A percentile compares a stretch with the other conserved stretches of the same genome.
Evolutionary conservation across 30 jellyfish, hydroid and myxozoan species (phyloP).

Genomic region (Nemopilema nomurai): DNA sequence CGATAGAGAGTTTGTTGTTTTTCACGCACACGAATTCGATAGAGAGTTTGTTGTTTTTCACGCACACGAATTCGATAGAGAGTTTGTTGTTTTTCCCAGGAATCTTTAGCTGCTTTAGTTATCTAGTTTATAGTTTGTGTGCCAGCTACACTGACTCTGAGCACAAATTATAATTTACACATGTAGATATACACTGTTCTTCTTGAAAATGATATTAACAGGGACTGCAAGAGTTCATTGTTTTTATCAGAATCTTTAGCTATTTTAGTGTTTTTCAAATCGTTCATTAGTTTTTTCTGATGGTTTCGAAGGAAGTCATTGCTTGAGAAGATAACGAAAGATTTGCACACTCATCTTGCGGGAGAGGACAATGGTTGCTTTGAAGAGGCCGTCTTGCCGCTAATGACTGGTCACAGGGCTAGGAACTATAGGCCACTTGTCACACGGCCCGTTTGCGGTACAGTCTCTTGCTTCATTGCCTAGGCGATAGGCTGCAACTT

Average conservation of each 20-base stretch:
- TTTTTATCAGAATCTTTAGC: background rate
- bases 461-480: background rate
- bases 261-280: background rate
- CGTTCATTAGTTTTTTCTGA: background rate
- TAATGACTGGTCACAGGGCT: slow-evolving; percentile 52
- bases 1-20: no score
- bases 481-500: background rate
- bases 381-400: slow-evolving; percentile 10
- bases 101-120: no score
- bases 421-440: slow-evolving; percentile 38
- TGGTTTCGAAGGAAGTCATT: slow-evolving; percentile 22
- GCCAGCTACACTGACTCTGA: no score
- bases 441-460: slow-evolving; percentile 71
- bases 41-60: no score
- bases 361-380: background rate
- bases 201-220: no score
- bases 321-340: slow-evolving; percentile 2
- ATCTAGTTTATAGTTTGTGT: no score
- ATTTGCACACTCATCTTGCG: background rate
- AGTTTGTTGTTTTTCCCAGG: no score
- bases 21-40: no score
- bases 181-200: no score
- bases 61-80: no score
- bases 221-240: no score
- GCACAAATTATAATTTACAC: no score